Percentiles rank a stretch among this genome's conserved stretches.
Conservation (phyloP, 2,888 invertebrate genomes). For the Drosophila sordidula region DNA sequence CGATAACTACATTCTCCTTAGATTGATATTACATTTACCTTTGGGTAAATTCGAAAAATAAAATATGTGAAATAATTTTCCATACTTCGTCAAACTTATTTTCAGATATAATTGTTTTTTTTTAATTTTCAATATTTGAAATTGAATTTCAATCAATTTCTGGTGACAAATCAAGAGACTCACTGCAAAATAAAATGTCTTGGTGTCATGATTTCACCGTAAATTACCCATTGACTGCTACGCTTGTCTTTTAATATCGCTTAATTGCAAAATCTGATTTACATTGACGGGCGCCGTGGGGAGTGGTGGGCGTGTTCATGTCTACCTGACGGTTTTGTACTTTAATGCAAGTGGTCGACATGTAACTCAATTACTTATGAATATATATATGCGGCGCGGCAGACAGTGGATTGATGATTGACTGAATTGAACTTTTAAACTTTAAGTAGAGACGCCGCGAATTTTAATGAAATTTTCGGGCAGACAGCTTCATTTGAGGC, state of each 20-base stretch:
- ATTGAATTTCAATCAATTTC: neutral
- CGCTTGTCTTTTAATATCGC: conserved; percentile 62
- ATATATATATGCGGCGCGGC: neutral
- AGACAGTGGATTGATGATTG: conserved; percentile 3
- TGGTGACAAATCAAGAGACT: no score
- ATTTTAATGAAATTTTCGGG: conserved; percentile 60
- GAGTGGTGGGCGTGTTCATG: conserved; percentile 13
- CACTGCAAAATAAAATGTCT: neutral
- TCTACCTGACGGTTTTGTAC: conserved; percentile 31
- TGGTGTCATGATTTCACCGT: neutral
- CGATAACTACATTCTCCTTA: no score
- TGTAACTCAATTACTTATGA: conserved; percentile 43
- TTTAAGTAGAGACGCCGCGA: conserved; percentile 62
- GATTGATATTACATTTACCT: no score
- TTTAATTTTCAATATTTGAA: neutral
- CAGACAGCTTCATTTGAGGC: conserved; percentile 41
- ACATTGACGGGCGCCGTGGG: conserved; percentile 16
- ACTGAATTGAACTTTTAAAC: conserved; percentile 44
- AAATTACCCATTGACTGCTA: conserved; percentile 47
- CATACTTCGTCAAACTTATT: neutral
- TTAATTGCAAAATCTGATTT: conserved; percentile 77
- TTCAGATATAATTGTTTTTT: neutral
- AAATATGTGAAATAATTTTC: neutral
- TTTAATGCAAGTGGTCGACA: conserved; percentile 42
- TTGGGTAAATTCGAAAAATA: no score